Evolutionary conservation across 1,140 invertebrate genomes (phyloP), one percentile per base, ranked within the genome.

Genomic region (Aricia agestis): DNA sequence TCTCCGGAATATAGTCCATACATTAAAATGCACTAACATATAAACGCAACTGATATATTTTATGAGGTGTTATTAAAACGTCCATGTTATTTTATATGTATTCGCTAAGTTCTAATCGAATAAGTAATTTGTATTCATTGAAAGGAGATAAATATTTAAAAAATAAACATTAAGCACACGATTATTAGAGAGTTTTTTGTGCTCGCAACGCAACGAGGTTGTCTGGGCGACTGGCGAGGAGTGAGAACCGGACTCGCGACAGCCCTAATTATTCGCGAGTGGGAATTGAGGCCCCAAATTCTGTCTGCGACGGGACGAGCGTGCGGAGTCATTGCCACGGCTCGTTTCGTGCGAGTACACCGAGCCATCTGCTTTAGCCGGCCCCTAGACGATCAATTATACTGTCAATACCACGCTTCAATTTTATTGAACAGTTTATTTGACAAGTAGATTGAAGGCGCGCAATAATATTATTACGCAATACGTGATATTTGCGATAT

Each of bases 191-290:
- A 6, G 59, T 63, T 19, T 63, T 63, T 19, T 19, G 18, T 19
- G 11, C 25, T 25, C 18, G 18, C 3, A 25, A 63, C 18, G 18
- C 3, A 25, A 63, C 59, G 11, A 25, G 19, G 17, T 19, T 63
- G 59, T 63, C 59, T 63, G 59, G 59, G 18, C 59, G 17, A 32
- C 2, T 32, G 6, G 32, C 6, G 36, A 36, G 36, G 9, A 36
- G 36, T 2, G 36, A 63, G 59, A 63, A 63, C 59, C 59, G 59
- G 59, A 18, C 59, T 25, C 7, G 6, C 18, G 59, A 31, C 59
- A 63, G 59, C 59, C 59, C 59, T 63, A 63, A 63, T 63, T 63
- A 63, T 19, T 63, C 18, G 6, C 17, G 7, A 63, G 59, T 52
- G 45, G 18, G 7, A 17, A 25, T 18, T 63, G 59, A 63, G 59